These are phyloP conservation scores for Ceuthmochares aereus DNA, from an alignment of 2,113 vertebrate genomes.

Conservation along the genomic window DNA sequence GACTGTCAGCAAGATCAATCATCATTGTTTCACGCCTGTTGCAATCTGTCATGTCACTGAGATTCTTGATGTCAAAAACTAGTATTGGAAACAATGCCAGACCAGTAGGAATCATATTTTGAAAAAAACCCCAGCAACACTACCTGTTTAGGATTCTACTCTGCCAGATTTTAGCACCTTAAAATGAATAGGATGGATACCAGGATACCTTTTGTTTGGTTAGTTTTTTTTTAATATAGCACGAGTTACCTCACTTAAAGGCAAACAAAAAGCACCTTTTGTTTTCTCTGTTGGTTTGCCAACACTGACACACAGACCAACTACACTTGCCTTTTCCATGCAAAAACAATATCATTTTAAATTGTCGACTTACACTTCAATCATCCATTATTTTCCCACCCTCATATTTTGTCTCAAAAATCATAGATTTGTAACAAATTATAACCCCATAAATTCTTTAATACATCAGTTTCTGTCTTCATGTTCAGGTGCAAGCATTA, in stretches of 20 bases:
- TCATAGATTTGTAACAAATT: not conserved
- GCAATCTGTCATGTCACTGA: not conserved
- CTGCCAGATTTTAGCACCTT: not conserved
- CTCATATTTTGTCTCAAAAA: slow-evolving; percentile 10
- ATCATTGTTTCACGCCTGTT: not conserved
- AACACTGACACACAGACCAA: not conserved
- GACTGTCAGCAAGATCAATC: not conserved
- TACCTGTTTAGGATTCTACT: not conserved
- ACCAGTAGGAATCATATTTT: not conserved
- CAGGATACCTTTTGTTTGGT: not conserved
- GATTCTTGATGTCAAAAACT: not conserved
- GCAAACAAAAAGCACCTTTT: not conserved
- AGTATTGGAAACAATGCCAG: not conserved
- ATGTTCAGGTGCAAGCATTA: not conserved
- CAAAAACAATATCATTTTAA: not conserved
- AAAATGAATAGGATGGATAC: not conserved
- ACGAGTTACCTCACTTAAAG: not conserved
- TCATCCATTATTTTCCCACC: not conserved
- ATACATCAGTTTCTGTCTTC: not conserved
- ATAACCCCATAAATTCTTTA: not conserved
- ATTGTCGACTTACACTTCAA: slow-evolving; percentile 14
- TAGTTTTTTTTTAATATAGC: not conserved
- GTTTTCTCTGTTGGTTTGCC: not conserved
- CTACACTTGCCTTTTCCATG: not conserved
- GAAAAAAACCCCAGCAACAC: not conserved